phyloP scores from a whole-genome alignment of 2,113 vertebrate genomes.

The Antennarius striatus region DNA sequence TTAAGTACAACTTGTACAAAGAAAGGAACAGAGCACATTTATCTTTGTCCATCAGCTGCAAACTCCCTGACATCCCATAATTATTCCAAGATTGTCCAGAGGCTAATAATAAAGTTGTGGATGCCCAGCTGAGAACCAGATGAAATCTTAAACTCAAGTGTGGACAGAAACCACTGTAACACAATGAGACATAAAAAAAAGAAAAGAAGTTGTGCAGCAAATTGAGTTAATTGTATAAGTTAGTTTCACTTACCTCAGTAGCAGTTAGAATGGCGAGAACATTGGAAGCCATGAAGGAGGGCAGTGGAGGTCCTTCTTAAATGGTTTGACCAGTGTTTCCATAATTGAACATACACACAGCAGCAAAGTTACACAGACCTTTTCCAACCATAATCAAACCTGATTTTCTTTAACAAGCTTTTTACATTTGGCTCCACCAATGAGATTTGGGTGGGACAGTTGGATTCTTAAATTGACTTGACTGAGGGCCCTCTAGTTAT shows the following conservation, averaged over 20 bases:
- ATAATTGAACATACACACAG: not conserved
- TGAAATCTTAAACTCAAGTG: constrained; percentile 24
- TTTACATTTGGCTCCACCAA: no score
- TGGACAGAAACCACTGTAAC: constrained; percentile 17
- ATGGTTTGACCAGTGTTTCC: not conserved
- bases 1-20: constrained; percentile 38
- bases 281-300: not conserved
- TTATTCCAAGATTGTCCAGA: constrained; percentile 50
- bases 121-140: constrained; percentile 21
- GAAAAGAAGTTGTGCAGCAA: constrained; percentile 9
- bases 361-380: no score
- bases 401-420: no score
- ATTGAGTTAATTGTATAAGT: not conserved
- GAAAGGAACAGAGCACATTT: constrained; percentile 44
- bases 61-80: constrained; percentile 62
- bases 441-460: no score
- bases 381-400: no score
- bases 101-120: constrained; percentile 49
- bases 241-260: constrained; percentile 6
- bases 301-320: not conserved
- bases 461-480: no score
- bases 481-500: no score
- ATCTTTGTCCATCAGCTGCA: constrained; percentile 50
- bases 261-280: not conserved
- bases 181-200: not conserved